Percentiles rank a stretch among this genome's conserved stretches.
Conservation (phyloP, 2,113 vertebrate genomes). For the Muntiacus reevesi region DNA sequence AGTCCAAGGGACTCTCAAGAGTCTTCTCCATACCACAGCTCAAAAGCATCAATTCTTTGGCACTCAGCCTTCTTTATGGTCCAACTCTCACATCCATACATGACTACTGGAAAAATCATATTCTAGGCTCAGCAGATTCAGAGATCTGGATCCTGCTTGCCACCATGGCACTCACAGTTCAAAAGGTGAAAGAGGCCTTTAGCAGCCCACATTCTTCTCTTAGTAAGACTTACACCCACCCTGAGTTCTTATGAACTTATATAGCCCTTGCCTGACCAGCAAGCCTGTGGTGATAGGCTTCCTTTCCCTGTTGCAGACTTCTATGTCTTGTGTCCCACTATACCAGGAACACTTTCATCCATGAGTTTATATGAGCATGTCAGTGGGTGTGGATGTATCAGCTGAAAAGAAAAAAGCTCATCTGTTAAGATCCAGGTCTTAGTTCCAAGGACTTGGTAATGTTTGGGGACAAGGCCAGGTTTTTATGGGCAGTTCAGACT, state of each 20-base stretch:
- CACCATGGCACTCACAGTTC: not conserved
- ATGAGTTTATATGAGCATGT: not conserved
- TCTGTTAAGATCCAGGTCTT: not conserved
- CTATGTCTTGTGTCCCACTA: not conserved
- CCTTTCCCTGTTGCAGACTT: not conserved
- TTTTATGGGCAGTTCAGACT: not conserved
- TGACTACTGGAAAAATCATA: not conserved
- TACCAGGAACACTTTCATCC: not conserved
- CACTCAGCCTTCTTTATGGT: not conserved
- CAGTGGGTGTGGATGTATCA: not conserved
- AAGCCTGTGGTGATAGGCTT: not conserved
- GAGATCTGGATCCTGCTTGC: not conserved
- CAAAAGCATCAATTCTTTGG: not conserved
- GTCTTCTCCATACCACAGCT: not conserved
- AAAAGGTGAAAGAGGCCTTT: not conserved
- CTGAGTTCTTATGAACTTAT: not conserved
- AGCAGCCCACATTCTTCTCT: not conserved
- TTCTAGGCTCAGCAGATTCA: not conserved
- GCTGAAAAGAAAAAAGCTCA: not conserved
- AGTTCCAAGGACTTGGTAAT: not conserved
- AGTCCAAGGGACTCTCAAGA: not conserved
- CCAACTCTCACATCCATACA: not conserved
- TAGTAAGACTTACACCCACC: not conserved
- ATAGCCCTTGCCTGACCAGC: not conserved
- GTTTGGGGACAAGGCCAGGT: not conserved